A percentile compares a stretch with the other conserved stretches of the same genome.
These are phyloP conservation scores for Rhabdomys dilectus DNA, from an alignment of 2,113 vertebrate genomes.

Conservation along the genomic window DNA sequence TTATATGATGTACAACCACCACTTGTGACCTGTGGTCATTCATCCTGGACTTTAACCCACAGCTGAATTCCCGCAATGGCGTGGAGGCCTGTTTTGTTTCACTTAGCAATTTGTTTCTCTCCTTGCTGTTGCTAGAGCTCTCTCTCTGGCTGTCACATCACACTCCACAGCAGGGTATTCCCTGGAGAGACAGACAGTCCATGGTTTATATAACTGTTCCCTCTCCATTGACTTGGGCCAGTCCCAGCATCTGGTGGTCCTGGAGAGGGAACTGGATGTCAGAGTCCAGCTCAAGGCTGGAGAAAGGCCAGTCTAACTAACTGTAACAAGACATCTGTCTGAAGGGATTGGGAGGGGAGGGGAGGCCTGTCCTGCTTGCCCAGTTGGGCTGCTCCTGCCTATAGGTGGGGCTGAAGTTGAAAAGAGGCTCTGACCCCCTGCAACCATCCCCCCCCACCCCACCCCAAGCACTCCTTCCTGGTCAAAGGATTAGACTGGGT, in stretches of 20 bases:
- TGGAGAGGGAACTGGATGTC: constrained; percentile 42
- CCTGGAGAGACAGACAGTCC: neutral
- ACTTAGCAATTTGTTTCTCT: neutral
- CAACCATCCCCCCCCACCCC: too few species aligned
- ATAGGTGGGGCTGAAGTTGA: neutral
- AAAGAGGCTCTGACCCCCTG: neutral
- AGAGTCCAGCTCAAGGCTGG: constrained; percentile 56
- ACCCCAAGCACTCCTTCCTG: neutral
- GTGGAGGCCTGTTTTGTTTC: too few species aligned
- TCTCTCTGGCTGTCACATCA: neutral
- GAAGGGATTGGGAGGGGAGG: neutral
- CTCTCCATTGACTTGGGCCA: constrained; percentile 48
- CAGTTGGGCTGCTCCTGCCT: neutral
- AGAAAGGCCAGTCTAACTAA: constrained; percentile 58
- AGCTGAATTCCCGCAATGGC: neutral
- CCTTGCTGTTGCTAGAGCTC: neutral
- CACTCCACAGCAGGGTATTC: neutral
- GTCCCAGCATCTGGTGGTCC: constrained; percentile 63
- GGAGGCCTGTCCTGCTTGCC: neutral
- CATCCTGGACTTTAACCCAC: neutral
- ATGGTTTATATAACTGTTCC: constrained; percentile 75
- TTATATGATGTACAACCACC: too few species aligned
- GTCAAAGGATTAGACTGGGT: neutral
- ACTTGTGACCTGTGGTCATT: neutral
- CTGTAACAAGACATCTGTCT: neutral